Evolutionary conservation across 2,113 vertebrate species (phyloP).

Genomic region (Nyctibius bracteatus): DNA sequence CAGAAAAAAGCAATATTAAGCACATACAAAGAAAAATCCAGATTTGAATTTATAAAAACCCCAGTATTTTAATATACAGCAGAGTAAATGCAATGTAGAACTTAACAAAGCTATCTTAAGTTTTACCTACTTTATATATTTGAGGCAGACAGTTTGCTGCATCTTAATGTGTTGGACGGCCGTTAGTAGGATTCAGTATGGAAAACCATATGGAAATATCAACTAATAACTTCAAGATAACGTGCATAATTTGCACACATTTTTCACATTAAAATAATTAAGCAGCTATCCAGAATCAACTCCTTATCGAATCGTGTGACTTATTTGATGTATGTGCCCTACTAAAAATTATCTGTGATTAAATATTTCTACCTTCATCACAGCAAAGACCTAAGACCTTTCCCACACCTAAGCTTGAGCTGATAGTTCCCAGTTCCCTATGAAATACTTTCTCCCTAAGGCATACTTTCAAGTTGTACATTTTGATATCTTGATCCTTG

Average conservation of each 20-base stretch:
- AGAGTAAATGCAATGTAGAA: background rate
- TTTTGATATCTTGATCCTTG: background rate
- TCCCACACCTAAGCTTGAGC: background rate
- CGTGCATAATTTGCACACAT: background rate
- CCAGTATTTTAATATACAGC: background rate
- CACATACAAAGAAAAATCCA: background rate
- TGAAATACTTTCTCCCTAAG: background rate
- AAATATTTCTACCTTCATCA: background rate
- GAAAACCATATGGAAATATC: background rate
- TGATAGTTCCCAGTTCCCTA: background rate
- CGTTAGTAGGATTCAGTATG: background rate
- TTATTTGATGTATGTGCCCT: background rate
- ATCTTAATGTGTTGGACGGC: background rate
- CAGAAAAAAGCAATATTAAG: background rate
- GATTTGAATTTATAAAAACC: background rate
- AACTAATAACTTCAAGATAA: background rate
- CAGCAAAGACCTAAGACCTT: background rate
- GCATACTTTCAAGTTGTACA: background rate
- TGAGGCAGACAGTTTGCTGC: background rate
- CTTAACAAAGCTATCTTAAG: background rate
- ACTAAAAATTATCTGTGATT: background rate
- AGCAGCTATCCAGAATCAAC: background rate
- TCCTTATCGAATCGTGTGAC: background rate
- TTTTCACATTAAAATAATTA: background rate
- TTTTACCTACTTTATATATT: background rate